Evolutionary conservation across 2,888 invertebrate genomes (phyloP), one percentile per base, ranked within the genome.

Genomic region (Heliconius ismenius): DNA sequence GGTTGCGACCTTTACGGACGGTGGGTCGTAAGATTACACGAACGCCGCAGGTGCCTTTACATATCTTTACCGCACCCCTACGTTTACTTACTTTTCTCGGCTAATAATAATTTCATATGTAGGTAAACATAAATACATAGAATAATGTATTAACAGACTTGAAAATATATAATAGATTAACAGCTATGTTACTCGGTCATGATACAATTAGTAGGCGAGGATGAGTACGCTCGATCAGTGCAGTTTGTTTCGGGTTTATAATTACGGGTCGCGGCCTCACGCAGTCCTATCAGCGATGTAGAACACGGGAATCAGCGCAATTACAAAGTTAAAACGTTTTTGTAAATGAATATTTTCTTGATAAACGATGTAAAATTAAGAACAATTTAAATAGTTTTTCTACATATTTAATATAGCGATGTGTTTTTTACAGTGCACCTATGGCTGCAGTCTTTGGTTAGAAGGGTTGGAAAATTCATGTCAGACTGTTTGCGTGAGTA

Each of bases 401-500:
- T n/a, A 58, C 1, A 58, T n/a, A 58, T 18, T 49, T 18, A 49
- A 18, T 49, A 18, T 49, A 49, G 18, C 49, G 18, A 18, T 49
- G 6, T 67, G 21, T 88, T 87, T 87, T 86, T 96, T 95, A 78
- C 95, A 98, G 98, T 98, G 98, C 88, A 95, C 95, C 78, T 95
- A 95, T 88, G 98, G 98, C 77, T 98, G 98, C 91, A 95, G 95
- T 84, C 92, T 97, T 81, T 98, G 97, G 98, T 95, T 95, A 87
- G 94, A 95, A 83, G 97, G 97, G 54, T 91, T 98, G 83, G 95
- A 96, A 85, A 95, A 96, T 73, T 96, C 97, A 65, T 98, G 98
- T 87, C 96, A 96, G 90, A 95, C 95, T 83, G 96, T 96, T 89
- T 98, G 98, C 90, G 98, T 98, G 95, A 97, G 98, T 97, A 62